Percentiles rank a stretch among this genome's conserved stretches.
These are phyloP conservation scores for Ageneiosus marmoratus DNA, from an alignment of 2,113 vertebrate species.

Conservation along the genomic window DNA sequence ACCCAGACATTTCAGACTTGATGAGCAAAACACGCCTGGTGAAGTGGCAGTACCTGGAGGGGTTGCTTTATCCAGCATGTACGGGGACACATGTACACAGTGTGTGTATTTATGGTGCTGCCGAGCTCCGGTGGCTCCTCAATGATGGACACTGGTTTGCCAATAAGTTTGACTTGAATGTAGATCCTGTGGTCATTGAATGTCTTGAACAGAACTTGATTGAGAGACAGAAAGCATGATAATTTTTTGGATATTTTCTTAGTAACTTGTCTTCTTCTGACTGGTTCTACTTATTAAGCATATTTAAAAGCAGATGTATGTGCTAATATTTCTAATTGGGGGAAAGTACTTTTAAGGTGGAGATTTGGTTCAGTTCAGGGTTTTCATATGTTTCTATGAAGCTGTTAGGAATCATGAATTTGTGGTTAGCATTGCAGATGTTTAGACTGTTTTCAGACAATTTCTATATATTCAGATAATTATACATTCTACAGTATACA, in stretches of 20 bases:
- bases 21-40: constrained; percentile 90
- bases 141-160: constrained; percentile 89
- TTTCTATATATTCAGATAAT: not conserved
- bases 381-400: not conserved
- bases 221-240: constrained; percentile 62
- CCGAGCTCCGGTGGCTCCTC: constrained; percentile 89
- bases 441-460: not conserved
- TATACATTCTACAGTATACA: not conserved
- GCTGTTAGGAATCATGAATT: not conserved
- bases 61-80: constrained; percentile 81
- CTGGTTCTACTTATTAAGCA: not conserved
- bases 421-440: not conserved
- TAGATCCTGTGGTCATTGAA: constrained; percentile 86
- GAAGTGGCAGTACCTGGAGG: constrained; percentile 89
- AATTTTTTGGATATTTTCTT: too few relatives aligned
- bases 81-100: constrained; percentile 85
- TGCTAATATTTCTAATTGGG: not conserved
- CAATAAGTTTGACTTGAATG: constrained; percentile 90
- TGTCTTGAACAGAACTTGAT: constrained; percentile 87
- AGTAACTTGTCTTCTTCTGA: too few relatives aligned
- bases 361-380: not conserved
- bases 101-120: constrained; percentile 85
- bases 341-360: not conserved
- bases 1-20: constrained; percentile 83
- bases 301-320: not conserved